phyloP scores from a whole-genome alignment of 2,888 invertebrate genomes.

The Drosophila neotestacea region DNA sequence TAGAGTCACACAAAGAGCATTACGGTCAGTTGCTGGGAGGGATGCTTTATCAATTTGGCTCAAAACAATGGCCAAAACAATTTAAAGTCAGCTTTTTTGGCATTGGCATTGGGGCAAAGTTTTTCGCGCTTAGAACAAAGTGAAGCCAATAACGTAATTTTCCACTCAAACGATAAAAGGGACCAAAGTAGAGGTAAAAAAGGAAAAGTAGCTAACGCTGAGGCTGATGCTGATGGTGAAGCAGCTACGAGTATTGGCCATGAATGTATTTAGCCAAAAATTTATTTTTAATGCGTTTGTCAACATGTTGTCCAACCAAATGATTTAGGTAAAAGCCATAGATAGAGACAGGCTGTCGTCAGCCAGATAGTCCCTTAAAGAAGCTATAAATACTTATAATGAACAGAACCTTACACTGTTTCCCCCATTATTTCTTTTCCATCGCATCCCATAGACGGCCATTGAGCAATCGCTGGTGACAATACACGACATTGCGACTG shows the following conservation, averaged over 20 bases:
- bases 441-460: slow-evolving; percentile 75
- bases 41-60: slow-evolving; percentile 39
- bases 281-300: slow-evolving; percentile 71
- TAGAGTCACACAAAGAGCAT: slow-evolving; percentile 3
- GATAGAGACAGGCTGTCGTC: slow-evolving; percentile 5
- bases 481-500: slow-evolving; percentile 91
- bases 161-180: slow-evolving; percentile 79
- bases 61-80: slow-evolving; percentile 36
- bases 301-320: slow-evolving; percentile 49
- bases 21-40: slow-evolving; percentile 8
- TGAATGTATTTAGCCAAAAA: slow-evolving; percentile 57
- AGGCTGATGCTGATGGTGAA: neutral
- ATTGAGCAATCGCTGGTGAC: slow-evolving; percentile 89
- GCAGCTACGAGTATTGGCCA: slow-evolving; percentile 25
- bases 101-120: slow-evolving; percentile 23
- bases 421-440: neutral
- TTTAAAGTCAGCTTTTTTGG: slow-evolving; percentile 31
- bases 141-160: slow-evolving; percentile 74
- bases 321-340: slow-evolving; percentile 14
- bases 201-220: neutral
- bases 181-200: slow-evolving; percentile 29
- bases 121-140: slow-evolving; percentile 47
- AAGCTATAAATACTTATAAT: slow-evolving; percentile 45
- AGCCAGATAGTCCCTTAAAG: neutral
- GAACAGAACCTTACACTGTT: slow-evolving; percentile 16